These are phyloP conservation scores for Penaeus indicus DNA, from an alignment of 1,140 invertebrate species.

Conservation along the genomic window DNA sequence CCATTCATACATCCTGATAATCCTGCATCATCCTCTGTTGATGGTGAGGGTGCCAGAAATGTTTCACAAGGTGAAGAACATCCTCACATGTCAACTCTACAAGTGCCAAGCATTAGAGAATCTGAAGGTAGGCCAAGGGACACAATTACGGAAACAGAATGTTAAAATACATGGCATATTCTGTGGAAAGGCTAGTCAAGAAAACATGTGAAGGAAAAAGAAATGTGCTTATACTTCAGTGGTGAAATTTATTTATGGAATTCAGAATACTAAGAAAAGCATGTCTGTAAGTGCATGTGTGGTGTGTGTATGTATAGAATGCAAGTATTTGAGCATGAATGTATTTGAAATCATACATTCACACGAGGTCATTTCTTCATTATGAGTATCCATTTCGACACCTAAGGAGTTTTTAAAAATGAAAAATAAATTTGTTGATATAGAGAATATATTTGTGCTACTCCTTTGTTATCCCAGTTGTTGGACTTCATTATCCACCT, in stretches of 20 bases:
- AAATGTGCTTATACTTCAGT: background rate
- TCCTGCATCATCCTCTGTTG: background rate
- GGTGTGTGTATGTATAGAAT: no score
- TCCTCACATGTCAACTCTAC: slow-evolving; percentile 45
- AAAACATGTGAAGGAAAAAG: background rate
- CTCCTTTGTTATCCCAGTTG: no score
- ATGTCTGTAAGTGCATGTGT: no score
- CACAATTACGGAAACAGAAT: slow-evolving; percentile 54
- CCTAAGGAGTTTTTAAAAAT: no score
- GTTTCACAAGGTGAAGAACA: slow-evolving; percentile 9
- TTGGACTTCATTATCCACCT: no score
- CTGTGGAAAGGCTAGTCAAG: background rate
- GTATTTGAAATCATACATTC: no score
- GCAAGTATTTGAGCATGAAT: no score
- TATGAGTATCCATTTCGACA: no score
- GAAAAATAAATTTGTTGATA: no score
- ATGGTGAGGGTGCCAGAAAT: background rate
- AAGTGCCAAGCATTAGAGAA: slow-evolving; percentile 45
- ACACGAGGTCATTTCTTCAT: no score
- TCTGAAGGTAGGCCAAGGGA: slow-evolving; percentile 50
- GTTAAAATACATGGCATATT: slow-evolving; percentile 18
- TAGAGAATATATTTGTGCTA: no score
- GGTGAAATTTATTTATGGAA: background rate
- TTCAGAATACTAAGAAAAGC: background rate
- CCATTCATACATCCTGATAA: slow-evolving; percentile 20